phyloP scores from a whole-genome alignment of 2,888 invertebrate species.

The Tricholauxania praeusta region DNA sequence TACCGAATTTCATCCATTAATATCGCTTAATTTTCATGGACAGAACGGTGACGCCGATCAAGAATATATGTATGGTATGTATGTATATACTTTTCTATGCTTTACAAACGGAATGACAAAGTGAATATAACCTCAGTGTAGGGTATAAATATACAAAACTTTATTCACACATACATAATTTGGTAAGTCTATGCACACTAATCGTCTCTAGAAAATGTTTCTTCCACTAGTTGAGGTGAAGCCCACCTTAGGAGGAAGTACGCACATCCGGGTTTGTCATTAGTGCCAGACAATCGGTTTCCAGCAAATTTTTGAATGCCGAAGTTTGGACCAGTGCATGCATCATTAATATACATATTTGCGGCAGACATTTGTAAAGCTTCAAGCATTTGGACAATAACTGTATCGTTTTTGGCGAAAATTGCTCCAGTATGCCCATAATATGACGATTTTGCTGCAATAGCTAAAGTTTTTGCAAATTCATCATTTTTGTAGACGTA shows the following conservation, averaged over 20 bases:
- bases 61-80: no score
- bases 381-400: conserved; percentile 79
- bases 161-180: no score
- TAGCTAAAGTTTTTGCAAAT: conserved; percentile 37
- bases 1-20: no score
- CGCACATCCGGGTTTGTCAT: conserved; percentile 97
- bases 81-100: no score
- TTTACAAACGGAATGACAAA: no score
- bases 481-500: conserved; percentile 43
- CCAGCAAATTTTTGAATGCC: conserved; percentile 98
- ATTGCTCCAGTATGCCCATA: conserved; percentile 43
- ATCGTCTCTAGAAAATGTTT: conserved; percentile 58
- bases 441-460: conserved; percentile 30
- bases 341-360: conserved; percentile 97
- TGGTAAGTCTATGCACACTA: not conserved
- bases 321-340: conserved; percentile 96
- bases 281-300: conserved; percentile 93
- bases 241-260: conserved; percentile 90
- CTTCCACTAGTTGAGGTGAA: conserved; percentile 91
- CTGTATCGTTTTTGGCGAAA: conserved; percentile 68
- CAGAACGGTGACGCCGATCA: no score
- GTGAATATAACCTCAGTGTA: no score
- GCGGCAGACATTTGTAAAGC: conserved; percentile 88
- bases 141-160: no score
- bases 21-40: no score